Conservation (phyloP, 2,113 vertebrate genomes). For the Dinomys branickii region DNA sequence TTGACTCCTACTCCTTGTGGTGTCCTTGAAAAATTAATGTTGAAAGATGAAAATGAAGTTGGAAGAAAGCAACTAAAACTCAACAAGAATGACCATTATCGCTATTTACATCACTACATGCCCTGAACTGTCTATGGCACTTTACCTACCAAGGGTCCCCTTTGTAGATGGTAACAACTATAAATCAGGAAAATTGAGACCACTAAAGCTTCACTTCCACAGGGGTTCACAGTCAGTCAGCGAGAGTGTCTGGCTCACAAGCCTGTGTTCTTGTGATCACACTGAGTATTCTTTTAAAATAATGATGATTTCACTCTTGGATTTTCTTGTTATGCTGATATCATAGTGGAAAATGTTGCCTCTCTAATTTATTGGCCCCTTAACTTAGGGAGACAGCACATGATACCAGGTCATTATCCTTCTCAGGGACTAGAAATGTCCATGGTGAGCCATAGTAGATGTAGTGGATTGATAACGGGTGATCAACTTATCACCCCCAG, state of each 20-base stretch:
- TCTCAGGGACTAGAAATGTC: background rate
- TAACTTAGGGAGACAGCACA: background rate
- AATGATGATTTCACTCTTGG: background rate
- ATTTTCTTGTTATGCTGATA: background rate
- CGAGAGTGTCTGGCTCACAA: background rate
- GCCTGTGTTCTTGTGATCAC: background rate
- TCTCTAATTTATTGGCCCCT: background rate
- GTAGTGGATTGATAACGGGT: no score
- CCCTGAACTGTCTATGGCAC: background rate
- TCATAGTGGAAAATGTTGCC: background rate
- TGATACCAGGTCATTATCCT: background rate
- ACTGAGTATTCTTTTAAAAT: background rate
- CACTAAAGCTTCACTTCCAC: background rate
- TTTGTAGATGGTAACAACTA: background rate
- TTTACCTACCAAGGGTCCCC: background rate
- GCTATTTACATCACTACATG: background rate
- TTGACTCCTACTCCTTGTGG: background rate
- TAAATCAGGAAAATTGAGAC: background rate
- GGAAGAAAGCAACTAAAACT: background rate
- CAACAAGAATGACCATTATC: accelerated
- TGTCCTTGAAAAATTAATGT: background rate
- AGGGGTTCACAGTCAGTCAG: background rate
- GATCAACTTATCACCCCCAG: no score
- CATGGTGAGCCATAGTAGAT: background rate
- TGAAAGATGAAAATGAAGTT: background rate